Base-by-base conservation (phyloP, 2,888 invertebrate genomes). In the Cartodere bifasciata region DNA sequence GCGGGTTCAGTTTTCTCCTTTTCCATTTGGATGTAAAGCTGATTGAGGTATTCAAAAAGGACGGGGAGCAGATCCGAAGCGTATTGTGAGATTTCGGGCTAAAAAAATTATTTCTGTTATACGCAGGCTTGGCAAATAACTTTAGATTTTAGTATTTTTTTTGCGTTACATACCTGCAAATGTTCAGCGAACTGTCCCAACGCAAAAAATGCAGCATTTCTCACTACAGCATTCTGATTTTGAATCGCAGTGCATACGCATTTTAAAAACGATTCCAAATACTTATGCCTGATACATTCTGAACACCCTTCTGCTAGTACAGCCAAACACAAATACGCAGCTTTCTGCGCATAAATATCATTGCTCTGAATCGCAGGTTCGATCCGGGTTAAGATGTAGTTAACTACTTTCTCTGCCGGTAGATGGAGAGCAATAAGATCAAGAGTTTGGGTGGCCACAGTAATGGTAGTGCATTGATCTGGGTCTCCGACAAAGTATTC, bases 171-270 rank as follows among this genome's bases (percentile, higher is more conserved):
- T 35, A 69, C 69, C 59, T 77, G 83, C 27, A 85, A 59, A 60
- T 76, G 72, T 53, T 85, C 84, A 0, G 83, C 75, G 56, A 83
- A 84, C 54, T 84, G 83, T 1, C 83, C 84, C 3, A 85, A 61
- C 1, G 83, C 77, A 60, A 80, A 84, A 26, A 85, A 68, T 1
- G 83, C 82, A 1, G 80, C 75, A 54, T 79, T 80, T 28, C 79
- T 65, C 4, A 84, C 81, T 5, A 72, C 61, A 1, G 70, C 62
- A 35, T 67, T 64, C 1, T 64, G 56, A 55, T 80, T 76, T 20
- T 64, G 66, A 27, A 84, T 75, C 12, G 83, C 84, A 33, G 67
- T 64, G 50, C 75, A 75, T 9, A 82, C 73, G 42, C 75, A 75
- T 43, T 73, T 70, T 29, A 84, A 55, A 52, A 82, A 75, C 4